These are phyloP conservation scores for Empidonax alnorum DNA, from an alignment of 2,113 vertebrate species.

Conservation along the genomic window DNA sequence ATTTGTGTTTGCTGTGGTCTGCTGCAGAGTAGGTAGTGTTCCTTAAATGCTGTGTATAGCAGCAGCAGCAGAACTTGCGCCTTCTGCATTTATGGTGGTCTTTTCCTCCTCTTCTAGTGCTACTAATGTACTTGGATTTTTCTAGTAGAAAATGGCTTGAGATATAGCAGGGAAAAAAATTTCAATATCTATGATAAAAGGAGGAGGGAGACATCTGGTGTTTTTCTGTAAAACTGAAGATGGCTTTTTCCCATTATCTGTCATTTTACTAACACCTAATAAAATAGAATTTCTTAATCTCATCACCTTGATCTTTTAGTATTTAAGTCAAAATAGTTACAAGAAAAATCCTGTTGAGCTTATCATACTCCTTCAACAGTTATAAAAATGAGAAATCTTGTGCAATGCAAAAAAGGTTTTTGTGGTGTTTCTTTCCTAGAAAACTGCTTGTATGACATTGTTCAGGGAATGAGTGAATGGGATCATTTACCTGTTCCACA, in stretches of 20 bases:
- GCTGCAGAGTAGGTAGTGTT: background rate
- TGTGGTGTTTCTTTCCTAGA: background rate
- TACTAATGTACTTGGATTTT: background rate
- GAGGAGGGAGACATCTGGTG: constrained; percentile 65
- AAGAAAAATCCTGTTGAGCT: background rate
- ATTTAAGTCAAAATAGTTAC: background rate
- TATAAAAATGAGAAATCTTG: background rate
- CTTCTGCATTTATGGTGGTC: background rate
- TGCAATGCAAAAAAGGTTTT: background rate
- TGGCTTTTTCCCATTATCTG: background rate
- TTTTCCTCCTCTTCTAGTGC: background rate
- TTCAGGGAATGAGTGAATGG: background rate
- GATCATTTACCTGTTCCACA: background rate
- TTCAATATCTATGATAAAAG: background rate
- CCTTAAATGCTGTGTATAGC: background rate
- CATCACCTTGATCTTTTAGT: background rate
- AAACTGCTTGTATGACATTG: background rate
- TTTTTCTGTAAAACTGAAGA: constrained; percentile 16
- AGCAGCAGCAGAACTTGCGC: background rate
- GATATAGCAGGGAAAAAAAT: background rate
- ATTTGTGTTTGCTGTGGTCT: background rate
- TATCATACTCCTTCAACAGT: background rate
- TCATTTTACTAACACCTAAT: background rate
- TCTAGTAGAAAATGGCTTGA: background rate
- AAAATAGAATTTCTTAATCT: background rate